Evolutionary conservation across 2,113 vertebrate species (phyloP).

Genomic region (Centropus bengalensis): DNA sequence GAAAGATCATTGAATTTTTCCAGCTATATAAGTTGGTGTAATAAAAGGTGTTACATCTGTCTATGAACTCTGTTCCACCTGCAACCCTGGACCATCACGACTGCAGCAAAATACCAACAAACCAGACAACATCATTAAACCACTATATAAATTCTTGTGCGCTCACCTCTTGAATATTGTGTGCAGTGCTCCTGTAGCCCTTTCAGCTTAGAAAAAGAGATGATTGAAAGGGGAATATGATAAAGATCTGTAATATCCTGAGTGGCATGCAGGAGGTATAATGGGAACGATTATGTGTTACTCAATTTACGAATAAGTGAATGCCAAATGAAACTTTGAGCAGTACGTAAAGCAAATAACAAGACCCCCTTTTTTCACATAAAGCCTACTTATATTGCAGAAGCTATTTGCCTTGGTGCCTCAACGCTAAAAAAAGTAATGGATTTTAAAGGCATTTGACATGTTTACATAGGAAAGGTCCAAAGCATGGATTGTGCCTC

Average conservation of each 20-base stretch:
- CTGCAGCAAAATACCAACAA: background rate
- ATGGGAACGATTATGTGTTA: background rate
- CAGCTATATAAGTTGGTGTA: background rate
- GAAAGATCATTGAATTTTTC: constrained; percentile 37
- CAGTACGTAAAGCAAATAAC: constrained; percentile 15
- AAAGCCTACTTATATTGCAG: background rate
- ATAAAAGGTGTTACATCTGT: background rate
- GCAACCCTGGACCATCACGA: background rate
- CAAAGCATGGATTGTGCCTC: background rate
- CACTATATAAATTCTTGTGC: background rate
- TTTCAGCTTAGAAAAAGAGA: background rate
- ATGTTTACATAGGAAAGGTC: background rate
- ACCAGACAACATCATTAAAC: background rate
- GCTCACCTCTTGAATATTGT: background rate
- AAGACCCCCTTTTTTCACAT: background rate
- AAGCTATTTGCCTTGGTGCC: background rate
- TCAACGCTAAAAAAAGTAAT: background rate
- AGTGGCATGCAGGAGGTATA: constrained; percentile 22
- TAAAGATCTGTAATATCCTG: background rate
- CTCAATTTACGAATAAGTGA: constrained; percentile 24
- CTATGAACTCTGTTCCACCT: background rate
- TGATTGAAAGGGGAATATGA: background rate
- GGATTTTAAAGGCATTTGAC: background rate
- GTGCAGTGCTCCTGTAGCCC: accelerated
- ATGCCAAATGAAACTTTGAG: background rate